A percentile compares a stretch with the other conserved stretches of the same genome.
Conservation (phyloP, 2,888 invertebrate genomes). For the Coremacera marginata region DNA sequence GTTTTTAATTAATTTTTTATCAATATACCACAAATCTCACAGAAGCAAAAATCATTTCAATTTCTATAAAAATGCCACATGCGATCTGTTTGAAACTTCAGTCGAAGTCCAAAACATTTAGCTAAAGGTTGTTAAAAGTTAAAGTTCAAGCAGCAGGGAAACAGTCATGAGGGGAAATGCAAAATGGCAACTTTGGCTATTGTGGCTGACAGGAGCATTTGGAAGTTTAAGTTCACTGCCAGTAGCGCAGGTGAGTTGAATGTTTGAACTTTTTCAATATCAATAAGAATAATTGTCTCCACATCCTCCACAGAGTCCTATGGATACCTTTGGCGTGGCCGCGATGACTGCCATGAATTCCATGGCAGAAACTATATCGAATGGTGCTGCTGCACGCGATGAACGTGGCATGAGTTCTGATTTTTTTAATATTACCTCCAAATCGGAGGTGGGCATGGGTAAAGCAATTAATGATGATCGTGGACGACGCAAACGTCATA, state of each 20-base stretch:
- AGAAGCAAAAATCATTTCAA: too few species aligned
- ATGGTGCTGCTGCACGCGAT: slow-evolving; percentile 46
- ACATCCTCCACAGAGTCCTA: slow-evolving; percentile 38
- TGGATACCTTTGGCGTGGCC: slow-evolving; percentile 48
- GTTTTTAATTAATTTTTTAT: too few species aligned
- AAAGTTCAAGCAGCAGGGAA: not conserved
- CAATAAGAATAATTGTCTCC: not conserved
- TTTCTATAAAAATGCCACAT: not conserved
- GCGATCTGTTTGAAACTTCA: not conserved
- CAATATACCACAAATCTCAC: too few species aligned
- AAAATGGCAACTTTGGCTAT: not conserved
- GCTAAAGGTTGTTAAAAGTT: not conserved
- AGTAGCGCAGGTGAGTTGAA: not conserved
- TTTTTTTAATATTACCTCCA: slow-evolving; percentile 46
- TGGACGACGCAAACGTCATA: slow-evolving; percentile 47
- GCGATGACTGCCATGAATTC: slow-evolving; percentile 49
- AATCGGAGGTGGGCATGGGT: slow-evolving; percentile 51
- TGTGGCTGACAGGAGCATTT: not conserved
- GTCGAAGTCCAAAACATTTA: not conserved
- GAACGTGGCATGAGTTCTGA: slow-evolving; percentile 49
- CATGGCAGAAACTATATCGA: slow-evolving; percentile 48
- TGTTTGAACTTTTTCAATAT: not conserved
- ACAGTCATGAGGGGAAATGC: not conserved
- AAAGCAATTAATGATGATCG: slow-evolving; percentile 55
- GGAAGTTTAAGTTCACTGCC: not conserved